Evolutionary conservation across 2,888 invertebrate genomes (phyloP), one percentile per base, ranked within the genome.

Genomic region (Agrotis exclamationis): DNA sequence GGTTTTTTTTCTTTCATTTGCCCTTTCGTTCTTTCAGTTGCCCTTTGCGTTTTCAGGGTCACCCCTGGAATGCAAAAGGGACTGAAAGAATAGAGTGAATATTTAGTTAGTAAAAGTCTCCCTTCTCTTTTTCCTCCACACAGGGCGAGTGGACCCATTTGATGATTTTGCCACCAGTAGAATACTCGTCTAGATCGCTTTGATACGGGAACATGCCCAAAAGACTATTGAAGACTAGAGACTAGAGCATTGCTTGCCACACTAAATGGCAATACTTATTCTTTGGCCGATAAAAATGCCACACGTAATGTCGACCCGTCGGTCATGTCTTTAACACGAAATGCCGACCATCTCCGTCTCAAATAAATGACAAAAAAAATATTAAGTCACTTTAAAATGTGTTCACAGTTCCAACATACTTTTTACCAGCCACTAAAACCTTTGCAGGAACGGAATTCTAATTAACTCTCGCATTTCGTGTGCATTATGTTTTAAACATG

Each of bases 401-500:
- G 48, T 56, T 57, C 45, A 56, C 20, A 20, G 18, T 22, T 60
- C n/a, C 7, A 48, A 48, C 18, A n/a, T 16, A 18, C 20, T 16
- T 57, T 72, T 71, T 51, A 1, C 39, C 45, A 14, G 20, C 39
- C n/a, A 53, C 24, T 28, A 58, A 53, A 58, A 53, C 16, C 53
- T 22, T 47, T 24, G 7, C 39, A 48, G 28, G 16, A 9, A n/a
- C 47, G 9, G n/a, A n/a, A 48, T 74, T 53, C 24, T 65, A 58
- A 74, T 73, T 74, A 73, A 73, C 24, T 65, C 24, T 47, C 24
- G 13, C 20, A 66, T 47, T 65, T 74, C 22, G 11, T 13, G 50
- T 67, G 67, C 75, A 47, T 57, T 57, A 51, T 73, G 64, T 73
- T 63, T 67, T 24, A 67, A 60, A 74, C 67, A 60, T 74, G 75